Evolutionary conservation across 2,797 vertebrate genomes (phyloP).

Genomic region (Sebastolobus altivelis): DNA sequence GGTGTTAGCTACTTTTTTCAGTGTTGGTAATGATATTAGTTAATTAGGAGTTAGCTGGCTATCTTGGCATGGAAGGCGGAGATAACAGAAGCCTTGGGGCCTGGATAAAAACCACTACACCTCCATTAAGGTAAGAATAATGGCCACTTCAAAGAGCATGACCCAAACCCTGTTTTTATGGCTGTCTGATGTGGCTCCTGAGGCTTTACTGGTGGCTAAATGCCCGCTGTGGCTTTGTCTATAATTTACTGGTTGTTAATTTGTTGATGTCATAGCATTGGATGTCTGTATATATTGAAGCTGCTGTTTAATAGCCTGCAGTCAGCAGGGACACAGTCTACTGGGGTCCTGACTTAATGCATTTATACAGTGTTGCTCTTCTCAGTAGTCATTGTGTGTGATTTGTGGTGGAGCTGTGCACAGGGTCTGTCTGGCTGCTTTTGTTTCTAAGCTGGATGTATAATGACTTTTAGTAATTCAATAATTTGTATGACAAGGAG

Average conservation of each 20-base stretch:
- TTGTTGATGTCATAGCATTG: too few relatives aligned
- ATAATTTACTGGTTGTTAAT: neutral
- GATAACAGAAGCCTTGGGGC: too few relatives aligned
- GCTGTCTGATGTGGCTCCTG: neutral
- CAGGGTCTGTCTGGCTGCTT: too few relatives aligned
- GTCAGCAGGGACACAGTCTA: neutral
- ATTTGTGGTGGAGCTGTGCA: neutral
- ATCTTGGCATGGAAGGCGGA: too few relatives aligned
- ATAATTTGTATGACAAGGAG: too few relatives aligned
- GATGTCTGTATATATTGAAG: neutral
- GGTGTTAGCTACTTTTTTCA: too few relatives aligned
- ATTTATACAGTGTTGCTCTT: neutral
- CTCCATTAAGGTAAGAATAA: too few relatives aligned
- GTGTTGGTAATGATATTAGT: too few relatives aligned
- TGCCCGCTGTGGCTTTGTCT: neutral
- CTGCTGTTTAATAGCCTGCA: neutral
- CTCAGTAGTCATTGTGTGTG: neutral
- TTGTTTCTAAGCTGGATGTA: too few relatives aligned
- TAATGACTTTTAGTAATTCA: too few relatives aligned
- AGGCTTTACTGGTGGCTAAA: neutral
- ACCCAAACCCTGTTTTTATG: neutral
- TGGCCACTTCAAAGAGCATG: neutral
- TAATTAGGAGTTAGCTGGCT: too few relatives aligned
- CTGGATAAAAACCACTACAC: too few relatives aligned
- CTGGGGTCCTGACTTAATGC: neutral